Percentiles rank a stretch among this genome's conserved stretches.
Conservation (phyloP, 64 coral and sea anemone species). For the Catalaphyllia jardinei region DNA sequence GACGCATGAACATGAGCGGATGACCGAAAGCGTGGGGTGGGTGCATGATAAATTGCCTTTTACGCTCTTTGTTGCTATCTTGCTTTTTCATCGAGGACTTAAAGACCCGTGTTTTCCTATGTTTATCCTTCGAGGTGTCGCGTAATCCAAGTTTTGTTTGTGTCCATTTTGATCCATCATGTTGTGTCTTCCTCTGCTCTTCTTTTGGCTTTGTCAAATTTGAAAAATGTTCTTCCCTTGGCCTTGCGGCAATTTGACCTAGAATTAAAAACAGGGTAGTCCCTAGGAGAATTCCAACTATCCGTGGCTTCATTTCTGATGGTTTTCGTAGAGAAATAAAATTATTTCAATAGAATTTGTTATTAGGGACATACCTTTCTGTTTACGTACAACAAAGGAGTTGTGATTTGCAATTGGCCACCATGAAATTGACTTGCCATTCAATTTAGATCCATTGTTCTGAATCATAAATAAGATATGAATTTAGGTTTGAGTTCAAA, state of each 20-base stretch:
- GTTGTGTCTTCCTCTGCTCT: slow-evolving; percentile 18
- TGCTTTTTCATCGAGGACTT: slow-evolving; percentile 1
- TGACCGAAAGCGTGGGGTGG: slow-evolving; percentile 52
- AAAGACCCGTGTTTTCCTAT: not conserved
- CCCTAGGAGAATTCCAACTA: slow-evolving; percentile 6
- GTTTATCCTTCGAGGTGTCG: not conserved
- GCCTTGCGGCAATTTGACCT: slow-evolving; percentile 6
- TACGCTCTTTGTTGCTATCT: slow-evolving; percentile 66
- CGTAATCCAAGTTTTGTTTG: slow-evolving; percentile 17
- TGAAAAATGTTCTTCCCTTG: not conserved
- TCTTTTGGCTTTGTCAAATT: not conserved
- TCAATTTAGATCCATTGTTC: slow-evolving; percentile 8
- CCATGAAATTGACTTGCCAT: slow-evolving; percentile 1
- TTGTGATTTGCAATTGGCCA: slow-evolving; percentile 27
- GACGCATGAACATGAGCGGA: slow-evolving; percentile 93
- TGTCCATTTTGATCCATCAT: not conserved
- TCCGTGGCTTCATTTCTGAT: slow-evolving; percentile 15
- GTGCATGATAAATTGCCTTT: slow-evolving; percentile 91
- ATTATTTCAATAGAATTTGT: not conserved
- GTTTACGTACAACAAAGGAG: slow-evolving; percentile 36
- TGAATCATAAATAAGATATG: slow-evolving; percentile 11
- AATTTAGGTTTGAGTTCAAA: slow-evolving; percentile 3
- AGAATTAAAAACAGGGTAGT: slow-evolving; percentile 3
- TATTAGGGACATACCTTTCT: slow-evolving; percentile 22
- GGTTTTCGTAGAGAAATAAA: not conserved